Base-by-base conservation (phyloP, 2,888 invertebrate species). In the Carabus problematicus region DNA sequence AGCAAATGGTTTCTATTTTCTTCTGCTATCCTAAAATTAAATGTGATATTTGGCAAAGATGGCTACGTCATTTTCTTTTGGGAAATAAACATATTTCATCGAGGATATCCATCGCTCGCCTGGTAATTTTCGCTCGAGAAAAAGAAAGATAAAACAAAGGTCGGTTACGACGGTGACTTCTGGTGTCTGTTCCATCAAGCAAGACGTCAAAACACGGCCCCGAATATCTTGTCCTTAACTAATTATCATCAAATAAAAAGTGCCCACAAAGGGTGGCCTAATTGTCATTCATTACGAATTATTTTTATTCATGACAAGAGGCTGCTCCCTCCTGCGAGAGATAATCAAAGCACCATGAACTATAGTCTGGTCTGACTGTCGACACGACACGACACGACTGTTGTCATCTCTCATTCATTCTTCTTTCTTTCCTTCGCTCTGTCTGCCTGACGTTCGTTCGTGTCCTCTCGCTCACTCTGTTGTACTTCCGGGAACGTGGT, bases 271-370 rank as follows among this genome's bases (percentile, higher is more conserved):
- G 52, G 19, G 19, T 52, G 14, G 52, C 19, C 18, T 52, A 52
- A 52, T 52, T 52, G 16, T 52, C 52, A 52, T 52, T 52, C 52
- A 52, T 52, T 52, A 52, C 52, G 52, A 18, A 52, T 52, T 14
- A 52, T 52, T 16, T 52, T 52, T 52, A 52, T 52, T 52, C 52
- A 52, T 52, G 52, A 52, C 52, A 45, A 14, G 14, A 45, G 14
- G 45, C 8, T 19, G 52, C 16, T 8, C 49, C 14, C 12, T 14
- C 18, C 49, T 49, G 12, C 52, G 19, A 52, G 29, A 29, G 52
- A 52, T 52, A 52, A 12, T 52, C 52, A 52, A 52, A 14, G 18
- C 52, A 52, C 52, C 19, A 16, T 52, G 12, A 52, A 16, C 52
- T 19, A 52, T 52, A 19, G 19, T 18, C 18, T 19, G 52, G 29